Percentiles rank a stretch among this genome's conserved stretches.
Conservation (phyloP, 1,140 invertebrate genomes). For the roundworm (Caenorhabditis elegans) region WBcel235 BX284606.5:3959001-3959500, state of each 20-base stretch:
- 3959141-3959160: background rate
- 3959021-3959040: conserved; percentile 53
- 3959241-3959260: conserved; percentile 31
- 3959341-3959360: background rate
- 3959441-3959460: background rate
- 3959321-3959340: background rate
- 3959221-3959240: conserved; percentile 58
- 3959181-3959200: conserved; percentile 61
- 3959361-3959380: background rate
- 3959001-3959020: conserved; percentile 45
- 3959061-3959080: conserved; percentile 57
- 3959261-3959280: conserved; percentile 61
- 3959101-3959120: conserved; percentile 43
- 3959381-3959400: background rate
- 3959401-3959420: background rate
- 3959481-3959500: conserved; percentile 32
- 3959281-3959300: conserved; percentile 60
- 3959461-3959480: conserved; percentile 22
- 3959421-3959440: conserved; percentile 6
- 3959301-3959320: conserved; percentile 48
- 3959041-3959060: conserved; percentile 61
- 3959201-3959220: conserved; percentile 62
- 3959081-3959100: conserved; percentile 53
- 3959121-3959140: background rate
- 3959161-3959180: conserved; percentile 58